Evolutionary conservation across 2,113 vertebrate species (phyloP).

Genomic region (Aegotheles bennettii): DNA sequence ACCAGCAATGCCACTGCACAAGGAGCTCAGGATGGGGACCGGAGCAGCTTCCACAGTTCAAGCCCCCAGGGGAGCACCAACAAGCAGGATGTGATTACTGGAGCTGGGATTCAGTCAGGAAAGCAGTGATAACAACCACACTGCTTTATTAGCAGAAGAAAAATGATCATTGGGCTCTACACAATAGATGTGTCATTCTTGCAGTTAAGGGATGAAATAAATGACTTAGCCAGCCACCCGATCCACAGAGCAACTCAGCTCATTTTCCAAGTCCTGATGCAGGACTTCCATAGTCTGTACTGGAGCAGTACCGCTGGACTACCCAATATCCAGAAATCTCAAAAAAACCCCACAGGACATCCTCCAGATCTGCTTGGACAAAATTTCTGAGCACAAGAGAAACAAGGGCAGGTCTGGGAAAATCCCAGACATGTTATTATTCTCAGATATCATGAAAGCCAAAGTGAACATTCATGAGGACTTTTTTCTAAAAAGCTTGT

Average conservation of each 20-base stretch:
- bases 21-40: not conserved
- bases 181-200: not conserved
- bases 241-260: not conserved
- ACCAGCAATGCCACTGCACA: not conserved
- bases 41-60: not conserved
- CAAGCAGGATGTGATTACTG: not conserved
- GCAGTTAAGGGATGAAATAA: not conserved
- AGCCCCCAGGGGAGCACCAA: not conserved
- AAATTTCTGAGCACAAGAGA: not conserved
- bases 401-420: not conserved
- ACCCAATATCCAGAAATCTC: not conserved
- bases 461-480: not conserved
- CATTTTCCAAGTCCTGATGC: not conserved
- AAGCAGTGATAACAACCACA: accelerated
- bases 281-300: not conserved
- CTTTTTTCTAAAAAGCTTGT: not conserved
- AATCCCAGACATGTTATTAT: not conserved
- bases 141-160: not conserved
- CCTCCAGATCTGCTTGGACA: not conserved
- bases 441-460: not conserved
- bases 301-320: not conserved
- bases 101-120: not conserved
- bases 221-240: not conserved
- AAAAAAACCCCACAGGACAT: not conserved
- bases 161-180: not conserved